These are phyloP conservation scores for Perizoma affinitatum DNA, from an alignment of 2,888 invertebrate genomes.

Conservation along the genomic window DNA sequence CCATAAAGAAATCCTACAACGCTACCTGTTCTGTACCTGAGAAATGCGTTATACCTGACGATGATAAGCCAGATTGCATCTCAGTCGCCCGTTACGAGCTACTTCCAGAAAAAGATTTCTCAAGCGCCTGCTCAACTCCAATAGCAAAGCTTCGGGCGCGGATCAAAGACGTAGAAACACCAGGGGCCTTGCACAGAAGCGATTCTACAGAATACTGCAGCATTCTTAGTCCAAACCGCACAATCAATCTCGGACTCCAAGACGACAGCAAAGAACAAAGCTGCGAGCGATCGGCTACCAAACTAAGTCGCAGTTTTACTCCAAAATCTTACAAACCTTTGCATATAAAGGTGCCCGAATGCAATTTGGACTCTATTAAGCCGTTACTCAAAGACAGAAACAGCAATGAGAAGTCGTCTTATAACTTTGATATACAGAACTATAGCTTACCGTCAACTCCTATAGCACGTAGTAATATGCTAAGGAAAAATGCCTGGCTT, in stretches of 20 bases:
- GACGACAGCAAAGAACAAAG: slow-evolving; percentile 56
- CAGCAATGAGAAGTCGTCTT: slow-evolving; percentile 60
- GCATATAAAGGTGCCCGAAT: slow-evolving; percentile 76
- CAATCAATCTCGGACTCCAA: slow-evolving; percentile 50
- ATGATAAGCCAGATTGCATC: slow-evolving; percentile 46
- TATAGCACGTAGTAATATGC: slow-evolving; percentile 81
- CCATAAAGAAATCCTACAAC: slow-evolving; percentile 52
- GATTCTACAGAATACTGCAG: slow-evolving; percentile 81
- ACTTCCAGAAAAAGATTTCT: slow-evolving; percentile 59
- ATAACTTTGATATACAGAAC: slow-evolving; percentile 77
- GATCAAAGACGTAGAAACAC: slow-evolving; percentile 66
- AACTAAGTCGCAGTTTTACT: slow-evolving; percentile 74
- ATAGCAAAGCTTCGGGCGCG: slow-evolving; percentile 64
- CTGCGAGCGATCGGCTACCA: slow-evolving; percentile 56
- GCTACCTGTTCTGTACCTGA: slow-evolving; percentile 49
- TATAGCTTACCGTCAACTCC: slow-evolving; percentile 80
- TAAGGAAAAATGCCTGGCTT: slow-evolving; percentile 82
- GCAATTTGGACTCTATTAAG: slow-evolving; percentile 68
- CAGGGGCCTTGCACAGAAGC: slow-evolving; percentile 68
- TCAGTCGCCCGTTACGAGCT: slow-evolving; percentile 53
- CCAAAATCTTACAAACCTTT: slow-evolving; percentile 77
- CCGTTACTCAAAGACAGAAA: slow-evolving; percentile 62
- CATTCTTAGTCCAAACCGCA: slow-evolving; percentile 71
- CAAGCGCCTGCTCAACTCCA: slow-evolving; percentile 75
- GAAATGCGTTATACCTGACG: slow-evolving; percentile 60